Percentiles rank a stretch among this genome's conserved stretches.
Conservation (phyloP, 2,113 vertebrate species). For the Alexandromys fortis region DNA sequence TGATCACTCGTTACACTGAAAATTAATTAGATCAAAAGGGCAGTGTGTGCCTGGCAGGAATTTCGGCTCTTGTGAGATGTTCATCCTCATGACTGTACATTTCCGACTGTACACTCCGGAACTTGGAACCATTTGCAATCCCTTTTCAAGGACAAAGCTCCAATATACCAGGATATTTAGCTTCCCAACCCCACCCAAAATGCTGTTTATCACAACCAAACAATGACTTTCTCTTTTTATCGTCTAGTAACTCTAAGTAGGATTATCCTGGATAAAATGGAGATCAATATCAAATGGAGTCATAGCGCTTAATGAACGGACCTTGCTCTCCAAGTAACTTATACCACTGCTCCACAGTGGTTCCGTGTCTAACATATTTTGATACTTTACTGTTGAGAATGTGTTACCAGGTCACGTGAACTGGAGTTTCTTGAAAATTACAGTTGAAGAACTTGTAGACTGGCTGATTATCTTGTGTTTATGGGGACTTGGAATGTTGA, state of each 20-base stretch:
- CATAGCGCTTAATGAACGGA: background rate
- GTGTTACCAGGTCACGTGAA: background rate
- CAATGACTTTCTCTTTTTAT: background rate
- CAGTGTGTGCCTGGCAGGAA: background rate
- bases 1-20: conserved; percentile 12
- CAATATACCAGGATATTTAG: conserved; percentile 27
- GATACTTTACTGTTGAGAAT: background rate
- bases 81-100: background rate
- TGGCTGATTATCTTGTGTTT: background rate
- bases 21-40: conserved; percentile 52
- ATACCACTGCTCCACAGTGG: background rate
- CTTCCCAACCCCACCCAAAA: background rate
- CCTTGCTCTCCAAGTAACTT: background rate
- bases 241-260: background rate
- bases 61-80: background rate
- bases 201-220: background rate
- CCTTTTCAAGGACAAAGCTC: background rate
- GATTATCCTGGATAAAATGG: conserved; percentile 15
- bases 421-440: background rate
- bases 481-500: background rate
- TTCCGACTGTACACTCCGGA: background rate
- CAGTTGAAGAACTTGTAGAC: background rate
- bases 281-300: background rate
- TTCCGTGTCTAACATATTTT: background rate
- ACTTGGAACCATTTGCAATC: conserved; percentile 1